Conservation (phyloP, 1,140 invertebrate species). For the Lordiphosa mommai region DNA sequence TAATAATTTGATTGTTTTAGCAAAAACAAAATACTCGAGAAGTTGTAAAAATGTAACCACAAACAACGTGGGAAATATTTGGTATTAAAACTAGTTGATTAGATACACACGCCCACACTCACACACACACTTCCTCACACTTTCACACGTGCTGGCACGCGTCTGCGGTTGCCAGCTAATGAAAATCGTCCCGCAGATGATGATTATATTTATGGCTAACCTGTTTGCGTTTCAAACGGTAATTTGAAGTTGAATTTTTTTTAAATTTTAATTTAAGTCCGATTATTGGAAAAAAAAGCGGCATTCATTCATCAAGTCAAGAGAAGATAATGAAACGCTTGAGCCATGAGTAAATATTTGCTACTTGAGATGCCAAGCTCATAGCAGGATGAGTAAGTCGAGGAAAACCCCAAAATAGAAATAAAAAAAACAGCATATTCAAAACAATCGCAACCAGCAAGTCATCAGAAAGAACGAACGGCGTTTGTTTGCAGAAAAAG, state of each 20-base stretch:
- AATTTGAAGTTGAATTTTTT: not conserved
- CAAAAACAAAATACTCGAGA: no score
- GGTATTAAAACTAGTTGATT: constrained; percentile 7
- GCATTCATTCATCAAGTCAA: not conserved
- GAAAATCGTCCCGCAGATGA: not conserved
- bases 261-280: not conserved
- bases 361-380: constrained; percentile 6
- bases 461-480: not conserved
- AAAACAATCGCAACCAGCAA: not conserved
- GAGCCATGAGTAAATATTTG: constrained; percentile 5
- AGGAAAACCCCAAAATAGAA: constrained; percentile 8
- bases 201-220: not conserved
- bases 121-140: not conserved
- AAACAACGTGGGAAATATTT: constrained; percentile 30
- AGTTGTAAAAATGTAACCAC: constrained; percentile 10
- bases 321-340: constrained; percentile 1
- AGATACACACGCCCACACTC: not conserved
- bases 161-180: constrained; percentile 18
- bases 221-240: not conserved
- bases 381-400: not conserved
- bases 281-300: not conserved
- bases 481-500: not conserved
- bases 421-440: constrained; percentile 1
- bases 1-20: no score
- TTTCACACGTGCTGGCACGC: constrained; percentile 16